Conservation (phyloP, 1,140 invertebrate genomes). For the Lordiphosa stackelbergi region DNA sequence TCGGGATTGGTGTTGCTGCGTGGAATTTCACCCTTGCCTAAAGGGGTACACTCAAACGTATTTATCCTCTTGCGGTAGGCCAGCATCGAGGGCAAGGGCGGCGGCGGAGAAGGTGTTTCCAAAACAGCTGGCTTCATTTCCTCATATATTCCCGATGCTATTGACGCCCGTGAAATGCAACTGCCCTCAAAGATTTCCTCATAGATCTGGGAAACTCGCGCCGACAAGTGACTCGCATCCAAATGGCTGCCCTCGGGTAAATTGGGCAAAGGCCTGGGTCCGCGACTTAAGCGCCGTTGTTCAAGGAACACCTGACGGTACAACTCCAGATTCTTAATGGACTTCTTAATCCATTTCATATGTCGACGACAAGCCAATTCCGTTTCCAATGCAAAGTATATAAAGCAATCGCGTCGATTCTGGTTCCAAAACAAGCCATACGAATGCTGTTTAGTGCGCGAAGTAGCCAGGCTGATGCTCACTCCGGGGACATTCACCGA, state of each 20-base stretch:
- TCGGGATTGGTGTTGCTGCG: constrained; percentile 72
- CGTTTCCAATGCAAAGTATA: constrained; percentile 72
- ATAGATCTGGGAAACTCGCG: constrained; percentile 71
- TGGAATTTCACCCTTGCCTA: constrained; percentile 46
- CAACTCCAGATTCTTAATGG: constrained; percentile 73
- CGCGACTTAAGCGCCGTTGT: constrained; percentile 59
- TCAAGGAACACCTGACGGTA: constrained; percentile 69
- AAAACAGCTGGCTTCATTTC: constrained; percentile 68
- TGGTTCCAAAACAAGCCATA: constrained; percentile 76
- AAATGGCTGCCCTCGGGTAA: constrained; percentile 43
- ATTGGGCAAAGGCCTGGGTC: constrained; percentile 60
- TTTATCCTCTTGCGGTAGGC: constrained; percentile 63
- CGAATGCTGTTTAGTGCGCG: constrained; percentile 67
- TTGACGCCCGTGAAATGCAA: constrained; percentile 62
- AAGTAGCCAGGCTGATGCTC: constrained; percentile 60
- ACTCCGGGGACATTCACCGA: constrained; percentile 73
- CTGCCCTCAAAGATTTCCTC: constrained; percentile 73
- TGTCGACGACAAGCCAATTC: constrained; percentile 58
- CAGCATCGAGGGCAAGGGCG: constrained; percentile 53
- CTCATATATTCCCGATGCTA: constrained; percentile 75
- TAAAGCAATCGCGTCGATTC: constrained; percentile 71
- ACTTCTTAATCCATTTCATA: constrained; percentile 77
- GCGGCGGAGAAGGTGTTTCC: constrained; percentile 54
- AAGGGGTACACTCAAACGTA: constrained; percentile 49
- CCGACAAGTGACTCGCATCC: constrained; percentile 50